phyloP scores from a whole-genome alignment of 2,113 vertebrate species.

The Callospermophilus lateralis region DNA sequence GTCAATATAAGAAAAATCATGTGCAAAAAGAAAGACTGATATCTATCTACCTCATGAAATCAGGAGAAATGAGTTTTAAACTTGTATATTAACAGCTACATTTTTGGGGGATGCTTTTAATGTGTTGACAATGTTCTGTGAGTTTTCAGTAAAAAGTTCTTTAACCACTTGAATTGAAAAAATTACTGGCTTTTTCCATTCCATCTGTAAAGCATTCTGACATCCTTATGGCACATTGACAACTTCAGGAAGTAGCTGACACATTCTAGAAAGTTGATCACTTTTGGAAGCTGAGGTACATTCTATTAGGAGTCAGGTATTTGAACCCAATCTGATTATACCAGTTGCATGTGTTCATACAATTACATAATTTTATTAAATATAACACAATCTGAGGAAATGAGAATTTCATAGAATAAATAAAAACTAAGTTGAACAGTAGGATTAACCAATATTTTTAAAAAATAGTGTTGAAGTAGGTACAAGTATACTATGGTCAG shows the following conservation, averaged over 20 bases:
- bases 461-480: neutral
- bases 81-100: conserved; percentile 17
- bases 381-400: neutral
- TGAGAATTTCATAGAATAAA: neutral
- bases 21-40: neutral
- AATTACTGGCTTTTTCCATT: conserved; percentile 31
- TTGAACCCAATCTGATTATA: neutral
- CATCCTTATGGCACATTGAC: neutral
- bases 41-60: conserved; percentile 31
- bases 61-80: neutral
- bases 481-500: neutral
- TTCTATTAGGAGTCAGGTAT: neutral
- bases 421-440: conserved; percentile 14
- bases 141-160: conserved; percentile 31
- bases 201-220: neutral
- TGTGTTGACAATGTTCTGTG: conserved; percentile 14
- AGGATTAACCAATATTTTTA: neutral
- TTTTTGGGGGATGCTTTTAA: neutral
- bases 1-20: conserved; percentile 3
- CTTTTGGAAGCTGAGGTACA: neutral
- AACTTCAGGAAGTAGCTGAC: neutral
- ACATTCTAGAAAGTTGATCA: neutral
- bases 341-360: neutral
- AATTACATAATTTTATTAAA: neutral
- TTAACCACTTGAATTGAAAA: neutral